Base-by-base conservation (phyloP, 2,888 invertebrate species). In the Lepidocyrtoides sp. region DNA sequence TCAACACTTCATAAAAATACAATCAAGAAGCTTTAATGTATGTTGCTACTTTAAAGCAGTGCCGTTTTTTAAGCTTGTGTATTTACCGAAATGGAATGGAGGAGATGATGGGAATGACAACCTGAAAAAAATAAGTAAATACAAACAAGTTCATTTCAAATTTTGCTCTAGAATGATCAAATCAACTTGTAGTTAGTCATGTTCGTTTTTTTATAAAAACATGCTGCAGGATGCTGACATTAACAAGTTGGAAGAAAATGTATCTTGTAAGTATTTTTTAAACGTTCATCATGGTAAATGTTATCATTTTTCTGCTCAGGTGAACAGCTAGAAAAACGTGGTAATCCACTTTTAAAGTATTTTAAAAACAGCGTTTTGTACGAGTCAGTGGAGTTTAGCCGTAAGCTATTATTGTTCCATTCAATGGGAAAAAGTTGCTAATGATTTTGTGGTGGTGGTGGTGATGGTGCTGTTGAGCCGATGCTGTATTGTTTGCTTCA, bases 221-320 rank as follows among this genome's bases (percentile, higher is more conserved):
- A 66, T 66, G 23, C 23, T 63, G 29, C 57, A 63, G 66, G 29
- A 66, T 66, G 36, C n/a, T 57, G 3, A 57, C 14, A 12, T 48
- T 12, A 5, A 48, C 4, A 4, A 12, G 7, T 2, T 4, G 7
- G 12, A 48, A 48, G 7, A 14, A 48, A 48, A 12, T 8, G 14
- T n/a, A n/a, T n/a, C n/a, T n/a, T 12, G 14, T 12, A 48, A 48
- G 2, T 12, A 48, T 48, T 12, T 48, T 48, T 12, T 12, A 48
- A 12, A 48, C 12, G 7, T n/a, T n/a, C n/a, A n/a, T n/a, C n/a
- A 7, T 20, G 20, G 14, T 17, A 20, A 48, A 26, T 54, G 84
- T 72, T 85, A 85, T 72, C 72, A 66, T 85, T 51, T 60, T 85
- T 85, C 69, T 85, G 72, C 84, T 72, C 84, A 69, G 72, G 54